Conservation (phyloP, 2,113 vertebrate species). For the Oostethus manadensis region DNA sequence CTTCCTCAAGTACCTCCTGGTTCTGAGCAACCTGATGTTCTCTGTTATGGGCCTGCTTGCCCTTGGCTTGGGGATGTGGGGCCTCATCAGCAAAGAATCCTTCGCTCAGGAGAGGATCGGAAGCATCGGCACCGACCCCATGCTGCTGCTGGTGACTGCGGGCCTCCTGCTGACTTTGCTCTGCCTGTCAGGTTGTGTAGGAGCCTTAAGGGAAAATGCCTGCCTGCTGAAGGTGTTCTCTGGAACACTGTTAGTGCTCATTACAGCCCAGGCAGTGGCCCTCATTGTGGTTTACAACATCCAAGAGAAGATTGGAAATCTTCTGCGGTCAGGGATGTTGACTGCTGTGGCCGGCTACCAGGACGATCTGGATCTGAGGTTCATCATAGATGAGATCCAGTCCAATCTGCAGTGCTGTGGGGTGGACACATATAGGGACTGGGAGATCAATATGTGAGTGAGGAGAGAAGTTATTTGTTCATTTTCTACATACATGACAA, state of each 20-base stretch:
- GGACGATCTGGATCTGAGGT: constrained; percentile 82
- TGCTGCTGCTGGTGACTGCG: constrained; percentile 73
- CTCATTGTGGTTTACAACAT: constrained; percentile 71
- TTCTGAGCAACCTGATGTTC: constrained; percentile 80
- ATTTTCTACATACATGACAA: no score
- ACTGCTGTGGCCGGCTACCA: constrained; percentile 80
- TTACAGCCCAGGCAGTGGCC: constrained; percentile 66
- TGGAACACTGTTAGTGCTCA: constrained; percentile 52
- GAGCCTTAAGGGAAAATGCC: constrained; percentile 74
- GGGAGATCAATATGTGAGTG: constrained; percentile 86
- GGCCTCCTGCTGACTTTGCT: constrained; percentile 68
- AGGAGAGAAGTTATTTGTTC: neutral
- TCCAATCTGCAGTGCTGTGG: constrained; percentile 83
- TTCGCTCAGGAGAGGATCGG: constrained; percentile 62
- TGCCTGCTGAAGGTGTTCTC: constrained; percentile 78
- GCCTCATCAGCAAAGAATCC: constrained; percentile 78
- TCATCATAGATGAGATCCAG: constrained; percentile 88
- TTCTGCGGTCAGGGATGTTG: constrained; percentile 67
- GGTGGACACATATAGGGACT: constrained; percentile 80
- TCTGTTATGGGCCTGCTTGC: constrained; percentile 73
- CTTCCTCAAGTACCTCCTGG: constrained; percentile 74
- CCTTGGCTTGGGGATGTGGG: constrained; percentile 81
- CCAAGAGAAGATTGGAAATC: constrained; percentile 57
- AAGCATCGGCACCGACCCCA: constrained; percentile 76
- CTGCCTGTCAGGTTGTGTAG: constrained; percentile 81